Evolutionary conservation across 2,888 invertebrate genomes (phyloP).

Genomic region (Seira ritae): DNA sequence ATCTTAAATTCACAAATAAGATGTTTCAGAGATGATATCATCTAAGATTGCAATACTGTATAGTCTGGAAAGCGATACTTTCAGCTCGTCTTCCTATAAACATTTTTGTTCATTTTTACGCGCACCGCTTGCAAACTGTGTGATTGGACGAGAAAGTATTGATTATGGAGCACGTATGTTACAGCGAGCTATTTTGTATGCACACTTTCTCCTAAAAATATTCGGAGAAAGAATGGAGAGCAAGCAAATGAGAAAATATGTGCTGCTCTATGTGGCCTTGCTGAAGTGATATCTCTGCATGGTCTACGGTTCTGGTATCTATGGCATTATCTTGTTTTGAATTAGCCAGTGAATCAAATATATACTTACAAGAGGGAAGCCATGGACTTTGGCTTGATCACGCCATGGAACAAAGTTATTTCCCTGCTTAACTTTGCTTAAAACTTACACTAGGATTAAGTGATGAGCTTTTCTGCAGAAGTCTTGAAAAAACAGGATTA

Average conservation of each 20-base stretch:
- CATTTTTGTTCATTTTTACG: slow-evolving; percentile 1
- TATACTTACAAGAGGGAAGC: too few species aligned
- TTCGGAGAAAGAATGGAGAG: background rate
- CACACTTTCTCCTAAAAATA: slow-evolving; percentile 18
- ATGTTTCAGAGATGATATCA: background rate
- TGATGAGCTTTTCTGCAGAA: background rate
- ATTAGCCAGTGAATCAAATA: slow-evolving; percentile 5
- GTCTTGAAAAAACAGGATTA: slow-evolving; percentile 18
- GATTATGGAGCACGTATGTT: slow-evolving; percentile 21
- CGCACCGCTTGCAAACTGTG: slow-evolving; percentile 17
- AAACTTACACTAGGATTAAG: background rate
- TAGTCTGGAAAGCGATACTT: background rate
- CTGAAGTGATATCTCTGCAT: too few species aligned
- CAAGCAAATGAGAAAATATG: too few species aligned
- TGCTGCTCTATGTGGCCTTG: background rate
- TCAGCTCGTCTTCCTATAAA: background rate
- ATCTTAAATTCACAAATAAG: background rate
- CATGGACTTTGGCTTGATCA: background rate
- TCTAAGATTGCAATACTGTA: background rate
- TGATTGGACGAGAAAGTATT: slow-evolving; percentile 26
- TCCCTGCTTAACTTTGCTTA: slow-evolving; percentile 5
- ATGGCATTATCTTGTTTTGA: slow-evolving; percentile 8
- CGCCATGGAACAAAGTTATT: background rate
- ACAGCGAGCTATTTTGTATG: background rate
- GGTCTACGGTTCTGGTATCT: background rate